Base-by-base conservation (phyloP, 1,140 invertebrate genomes). In the Eciton burchellii region DNA sequence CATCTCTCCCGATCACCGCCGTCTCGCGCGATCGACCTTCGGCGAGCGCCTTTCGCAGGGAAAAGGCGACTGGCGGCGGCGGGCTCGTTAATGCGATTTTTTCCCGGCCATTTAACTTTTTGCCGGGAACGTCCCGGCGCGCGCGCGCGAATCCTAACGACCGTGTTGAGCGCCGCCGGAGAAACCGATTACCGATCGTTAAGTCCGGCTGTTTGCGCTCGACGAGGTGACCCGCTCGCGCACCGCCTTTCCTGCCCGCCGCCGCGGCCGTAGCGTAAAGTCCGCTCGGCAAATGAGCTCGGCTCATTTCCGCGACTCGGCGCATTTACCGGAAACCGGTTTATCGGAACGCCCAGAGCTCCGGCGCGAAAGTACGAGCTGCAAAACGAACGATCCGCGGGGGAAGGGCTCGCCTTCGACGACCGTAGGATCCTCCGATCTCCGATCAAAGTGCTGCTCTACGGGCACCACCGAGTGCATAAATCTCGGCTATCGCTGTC, bases 1-100 rank as follows among this genome's bases (percentile, higher is more conserved):
- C n/a, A 12, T 45, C 24, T 66, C 21, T 71, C 49, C 9, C 47
- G 9, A 68, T 54, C 60, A 47, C 59, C 45, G 47, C 65, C 57
- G 41, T 35, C 29, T 72, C 43, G 57, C 24, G 60, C 35, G 54
- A 35, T 35, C 77, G 83, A 85, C 83, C 76, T 73, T 82, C 84
- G 45, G 45, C 57, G 68, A 62, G 41, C 54, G n/a, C 47, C 35
- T 85, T 59, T 77, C 52, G 81, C 41, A 11, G 21, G 52, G 29
- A 84, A 83, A 84, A 83, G 81, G 49, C 62, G 77, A 56, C 84
- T 16, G 35, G 19, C 47, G 56, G 56, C 26, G 72, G 43, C 35
- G 49, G 49, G 74, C 83, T 87, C 81, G 84, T 87, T 87, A 81
- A 85, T 85, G 84, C 81, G 52, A 87, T 77, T 86, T 83, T 87